phyloP scores from a whole-genome alignment of 2,113 vertebrate genomes.

The Ardeotis arabs region DNA sequence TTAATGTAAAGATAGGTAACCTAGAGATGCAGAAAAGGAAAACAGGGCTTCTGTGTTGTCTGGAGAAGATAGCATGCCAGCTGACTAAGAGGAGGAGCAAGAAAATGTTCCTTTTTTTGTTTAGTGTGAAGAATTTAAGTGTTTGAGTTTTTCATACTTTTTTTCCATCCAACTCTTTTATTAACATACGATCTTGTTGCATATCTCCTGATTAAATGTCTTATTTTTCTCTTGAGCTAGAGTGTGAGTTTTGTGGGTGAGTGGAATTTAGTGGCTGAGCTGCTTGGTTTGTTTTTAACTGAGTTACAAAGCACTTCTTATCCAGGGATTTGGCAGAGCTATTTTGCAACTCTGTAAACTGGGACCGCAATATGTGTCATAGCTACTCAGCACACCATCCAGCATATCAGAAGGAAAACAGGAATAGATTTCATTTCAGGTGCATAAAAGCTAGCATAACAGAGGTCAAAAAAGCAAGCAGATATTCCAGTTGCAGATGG shows the following conservation, averaged over 20 bases:
- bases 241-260: neutral
- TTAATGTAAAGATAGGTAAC: neutral
- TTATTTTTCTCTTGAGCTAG: neutral
- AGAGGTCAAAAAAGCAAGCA: neutral
- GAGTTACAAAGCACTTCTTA: neutral
- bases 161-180: neutral
- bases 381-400: neutral
- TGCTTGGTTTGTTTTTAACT: neutral
- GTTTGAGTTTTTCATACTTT: neutral
- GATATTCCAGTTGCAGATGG: neutral
- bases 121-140: neutral
- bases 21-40: neutral
- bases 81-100: neutral
- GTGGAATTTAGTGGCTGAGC: neutral
- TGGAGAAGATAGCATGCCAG: neutral
- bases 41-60: neutral
- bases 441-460: neutral
- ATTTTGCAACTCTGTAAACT: fast-evolving
- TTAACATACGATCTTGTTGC: neutral
- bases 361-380: neutral
- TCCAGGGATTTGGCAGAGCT: neutral
- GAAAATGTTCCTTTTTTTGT: neutral
- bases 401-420: neutral
- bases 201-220: neutral
- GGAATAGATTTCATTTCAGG: neutral